phyloP scores from a whole-genome alignment of 2,113 vertebrate species.

The Microcebus murinus region DNA sequence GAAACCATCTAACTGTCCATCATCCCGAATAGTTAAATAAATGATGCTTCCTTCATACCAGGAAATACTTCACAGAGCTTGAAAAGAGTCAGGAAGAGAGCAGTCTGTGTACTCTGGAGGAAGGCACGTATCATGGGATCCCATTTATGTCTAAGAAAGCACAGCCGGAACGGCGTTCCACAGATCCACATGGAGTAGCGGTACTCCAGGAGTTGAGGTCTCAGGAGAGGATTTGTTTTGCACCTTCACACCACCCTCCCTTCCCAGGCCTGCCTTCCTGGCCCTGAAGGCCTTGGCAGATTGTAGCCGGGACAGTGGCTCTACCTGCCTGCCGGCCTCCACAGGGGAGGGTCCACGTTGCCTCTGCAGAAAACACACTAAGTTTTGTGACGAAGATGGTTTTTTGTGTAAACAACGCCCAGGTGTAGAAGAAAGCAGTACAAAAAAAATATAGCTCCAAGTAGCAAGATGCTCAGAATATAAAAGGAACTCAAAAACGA shows the following conservation, averaged over 20 bases:
- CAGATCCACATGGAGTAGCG: rapidly evolving
- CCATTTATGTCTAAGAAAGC: not conserved
- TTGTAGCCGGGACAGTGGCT: not conserved
- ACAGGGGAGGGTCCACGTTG: not conserved
- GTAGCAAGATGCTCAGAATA: not conserved
- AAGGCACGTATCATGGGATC: not conserved
- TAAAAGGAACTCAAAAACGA: not conserved
- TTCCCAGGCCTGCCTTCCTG: not conserved
- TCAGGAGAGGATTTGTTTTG: not conserved
- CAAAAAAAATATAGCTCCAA: not conserved
- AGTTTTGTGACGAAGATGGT: not conserved
- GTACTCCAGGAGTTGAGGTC: not conserved
- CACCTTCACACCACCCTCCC: no score
- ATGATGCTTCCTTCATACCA: not conserved
- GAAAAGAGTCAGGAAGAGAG: not conserved
- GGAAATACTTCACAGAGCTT: not conserved
- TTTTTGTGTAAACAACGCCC: not conserved
- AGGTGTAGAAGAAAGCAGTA: not conserved
- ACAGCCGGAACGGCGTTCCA: not conserved
- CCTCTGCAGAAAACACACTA: not conserved
- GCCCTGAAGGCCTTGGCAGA: not conserved
- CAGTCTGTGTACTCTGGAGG: not conserved
- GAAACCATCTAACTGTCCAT: not conserved
- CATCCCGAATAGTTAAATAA: not conserved
- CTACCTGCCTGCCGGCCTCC: not conserved